Evolutionary conservation across 2,113 vertebrate genomes (phyloP).

Genomic region (Sapayoa aenigma): DNA sequence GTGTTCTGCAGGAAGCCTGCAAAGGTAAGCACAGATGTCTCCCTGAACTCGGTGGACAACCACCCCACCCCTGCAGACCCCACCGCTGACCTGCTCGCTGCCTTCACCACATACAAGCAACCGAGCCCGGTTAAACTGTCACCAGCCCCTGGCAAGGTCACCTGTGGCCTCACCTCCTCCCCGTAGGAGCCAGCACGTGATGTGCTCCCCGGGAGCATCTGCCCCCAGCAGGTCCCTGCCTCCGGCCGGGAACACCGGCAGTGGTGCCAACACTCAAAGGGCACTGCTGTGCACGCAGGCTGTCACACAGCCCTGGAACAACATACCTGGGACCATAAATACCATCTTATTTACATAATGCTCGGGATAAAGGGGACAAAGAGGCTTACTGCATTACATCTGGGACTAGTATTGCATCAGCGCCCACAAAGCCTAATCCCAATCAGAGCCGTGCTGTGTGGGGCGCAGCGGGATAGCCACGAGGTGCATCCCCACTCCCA

Average conservation of each 20-base stretch:
- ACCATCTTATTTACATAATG: conserved; percentile 46
- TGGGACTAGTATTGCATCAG: conserved; percentile 41
- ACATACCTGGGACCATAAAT: conserved; percentile 49
- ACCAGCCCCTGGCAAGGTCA: neutral
- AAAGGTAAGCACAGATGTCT: neutral
- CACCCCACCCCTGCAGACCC: neutral
- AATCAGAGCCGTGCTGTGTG: rapidly evolving
- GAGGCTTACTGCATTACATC: conserved; percentile 37
- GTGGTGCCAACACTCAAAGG: neutral
- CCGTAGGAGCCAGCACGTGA: rapidly evolving
- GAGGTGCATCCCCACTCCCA: neutral
- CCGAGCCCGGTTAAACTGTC: neutral
- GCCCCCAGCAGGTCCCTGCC: neutral
- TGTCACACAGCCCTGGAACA: neutral
- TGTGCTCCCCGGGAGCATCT: rapidly evolving
- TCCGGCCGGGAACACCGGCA: neutral
- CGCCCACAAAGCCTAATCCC: neutral
- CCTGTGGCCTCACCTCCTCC: neutral
- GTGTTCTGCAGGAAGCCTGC: neutral
- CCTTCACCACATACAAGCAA: neutral
- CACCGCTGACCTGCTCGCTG: rapidly evolving
- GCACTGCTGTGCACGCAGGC: rapidly evolving
- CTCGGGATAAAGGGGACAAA: conserved; percentile 41
- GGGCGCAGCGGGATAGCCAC: rapidly evolving
- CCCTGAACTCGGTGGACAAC: neutral